These are phyloP conservation scores for Nudaria mundana DNA, from an alignment of 2,888 invertebrate genomes.

Conservation along the genomic window DNA sequence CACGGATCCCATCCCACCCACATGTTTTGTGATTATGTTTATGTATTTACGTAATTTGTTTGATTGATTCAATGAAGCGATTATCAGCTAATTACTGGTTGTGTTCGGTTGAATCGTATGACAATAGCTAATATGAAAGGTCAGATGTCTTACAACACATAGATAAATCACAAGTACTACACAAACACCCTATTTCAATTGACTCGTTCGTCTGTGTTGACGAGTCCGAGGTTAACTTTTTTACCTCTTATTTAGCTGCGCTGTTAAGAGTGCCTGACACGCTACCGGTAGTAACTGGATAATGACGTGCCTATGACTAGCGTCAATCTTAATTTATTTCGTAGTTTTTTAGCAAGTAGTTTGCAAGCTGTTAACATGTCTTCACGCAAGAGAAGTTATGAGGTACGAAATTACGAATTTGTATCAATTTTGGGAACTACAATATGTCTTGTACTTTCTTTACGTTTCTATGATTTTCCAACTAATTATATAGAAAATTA, in stretches of 20 bases:
- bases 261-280: slow-evolving; percentile 18
- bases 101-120: slow-evolving; percentile 39
- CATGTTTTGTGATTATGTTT: slow-evolving; percentile 33
- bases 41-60: slow-evolving; percentile 37
- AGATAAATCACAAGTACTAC: slow-evolving; percentile 42
- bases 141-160: slow-evolving; percentile 56
- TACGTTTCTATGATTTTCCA: too few species aligned
- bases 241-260: slow-evolving; percentile 34
- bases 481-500: too few species aligned
- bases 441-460: neutral
- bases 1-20: slow-evolving; percentile 18
- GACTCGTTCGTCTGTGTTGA: slow-evolving; percentile 13
- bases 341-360: slow-evolving; percentile 48
- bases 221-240: slow-evolving; percentile 31
- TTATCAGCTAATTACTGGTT: slow-evolving; percentile 22
- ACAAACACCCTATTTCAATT: slow-evolving; percentile 30
- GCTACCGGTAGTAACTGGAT: slow-evolving; percentile 11
- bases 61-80: slow-evolving; percentile 19
- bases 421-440: neutral
- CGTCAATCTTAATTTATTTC: slow-evolving; percentile 40
- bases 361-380: slow-evolving; percentile 51
- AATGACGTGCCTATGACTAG: slow-evolving; percentile 50
- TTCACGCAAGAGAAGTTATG: slow-evolving; percentile 53
- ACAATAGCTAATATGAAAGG: slow-evolving; percentile 43
- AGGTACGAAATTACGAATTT: slow-evolving; percentile 41